Base-by-base conservation (phyloP, 2,888 invertebrate species). In the Villa cingulata region DNA sequence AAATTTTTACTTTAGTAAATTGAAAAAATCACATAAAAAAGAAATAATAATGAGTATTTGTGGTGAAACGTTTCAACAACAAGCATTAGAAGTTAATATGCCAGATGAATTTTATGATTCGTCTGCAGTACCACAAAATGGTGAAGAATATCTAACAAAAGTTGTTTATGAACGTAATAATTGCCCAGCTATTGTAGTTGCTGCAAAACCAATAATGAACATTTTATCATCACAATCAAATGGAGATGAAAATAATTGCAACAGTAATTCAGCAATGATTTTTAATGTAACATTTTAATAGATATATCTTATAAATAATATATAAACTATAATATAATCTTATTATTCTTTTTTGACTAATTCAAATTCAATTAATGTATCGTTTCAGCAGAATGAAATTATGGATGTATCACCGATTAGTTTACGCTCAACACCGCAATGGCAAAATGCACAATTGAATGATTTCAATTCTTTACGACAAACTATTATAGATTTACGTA, bases 121-220 rank as follows among this genome's bases (percentile, higher is more conserved):
- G 1, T 40, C 52, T 0, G 56, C 52, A 4, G 53, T 55, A 18
- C 68, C 68, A 20, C 53, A 62, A 48, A 59, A 52, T 16, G 68
- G 68, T 10, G 66, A 67, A 41, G 65, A 68, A 51, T 68, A 59
- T 50, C 49, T 68, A 14, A 66, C 58, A 58, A 64, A 62, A 49
- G 66, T 68, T 55, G 41, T 65, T 6, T 64, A 67, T 49, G 68
- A 68, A 43, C 58, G 68, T 29, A 62, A 62, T 41, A 57, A 57
- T 3, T 68, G 67, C 20, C 68, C 68, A 4, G 59, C 62, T 0
- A 59, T 68, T 29, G 62, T 68, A 12, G 62, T 61, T 7, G 29
- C 29, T 12, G 12, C 9, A 9, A 62, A 60, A n/a, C 58, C 57
- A 19, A 49, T 45, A 20, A 43, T 2, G 19, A 39, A 39, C 12